A percentile compares a stretch with the other conserved stretches of the same genome.
Evolutionary conservation across 2,797 vertebrate genomes (phyloP).

Genomic region (Molossus alvarezi): DNA sequence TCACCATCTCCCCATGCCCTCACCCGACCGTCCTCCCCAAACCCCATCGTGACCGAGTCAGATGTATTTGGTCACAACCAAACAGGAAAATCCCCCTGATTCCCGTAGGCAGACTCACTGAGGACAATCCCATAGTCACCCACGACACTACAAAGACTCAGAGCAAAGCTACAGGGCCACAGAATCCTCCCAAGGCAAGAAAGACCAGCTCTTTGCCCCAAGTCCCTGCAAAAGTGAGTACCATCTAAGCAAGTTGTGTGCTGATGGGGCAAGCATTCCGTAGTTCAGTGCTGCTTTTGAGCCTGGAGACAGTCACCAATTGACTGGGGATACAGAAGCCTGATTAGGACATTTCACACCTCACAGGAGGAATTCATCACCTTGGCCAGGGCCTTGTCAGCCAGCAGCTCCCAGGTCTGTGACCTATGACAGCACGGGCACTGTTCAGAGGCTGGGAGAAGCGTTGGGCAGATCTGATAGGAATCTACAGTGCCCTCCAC

Average conservation of each 20-base stretch:
- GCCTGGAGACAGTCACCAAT: background rate
- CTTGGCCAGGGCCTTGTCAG: background rate
- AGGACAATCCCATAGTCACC: background rate
- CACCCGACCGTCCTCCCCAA: background rate
- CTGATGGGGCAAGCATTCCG: rapidly evolving
- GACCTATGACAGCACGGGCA: background rate
- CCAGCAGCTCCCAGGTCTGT: background rate
- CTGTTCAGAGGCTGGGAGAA: background rate
- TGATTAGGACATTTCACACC: background rate
- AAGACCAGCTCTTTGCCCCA: background rate
- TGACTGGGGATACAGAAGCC: background rate
- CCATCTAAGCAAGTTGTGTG: background rate
- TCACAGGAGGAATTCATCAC: background rate
- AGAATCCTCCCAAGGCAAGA: background rate
- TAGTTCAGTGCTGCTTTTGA: background rate
- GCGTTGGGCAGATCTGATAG: background rate
- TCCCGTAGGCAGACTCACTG: background rate
- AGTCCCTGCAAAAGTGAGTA: background rate
- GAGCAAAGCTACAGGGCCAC: background rate
- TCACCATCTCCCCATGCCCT: background rate
- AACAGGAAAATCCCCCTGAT: background rate
- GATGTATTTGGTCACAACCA: background rate
- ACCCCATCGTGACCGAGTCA: background rate
- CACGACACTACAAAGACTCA: background rate
- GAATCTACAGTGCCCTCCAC: background rate